These are phyloP conservation scores for Limnephilus marmoratus DNA, from an alignment of 2,888 invertebrate species.

Conservation along the genomic window DNA sequence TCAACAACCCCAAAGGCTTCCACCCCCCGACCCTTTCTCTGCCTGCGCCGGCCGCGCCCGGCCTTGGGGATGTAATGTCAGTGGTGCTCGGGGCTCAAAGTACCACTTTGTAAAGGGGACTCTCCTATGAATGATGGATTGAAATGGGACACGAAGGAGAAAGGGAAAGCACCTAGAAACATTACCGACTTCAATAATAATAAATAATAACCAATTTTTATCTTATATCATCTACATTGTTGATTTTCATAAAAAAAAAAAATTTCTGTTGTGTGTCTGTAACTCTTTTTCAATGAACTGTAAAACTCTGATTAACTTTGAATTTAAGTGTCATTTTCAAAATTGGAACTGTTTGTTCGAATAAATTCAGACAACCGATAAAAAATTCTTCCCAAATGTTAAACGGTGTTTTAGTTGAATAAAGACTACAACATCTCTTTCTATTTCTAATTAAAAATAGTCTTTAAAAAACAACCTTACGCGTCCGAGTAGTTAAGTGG, in stretches of 20 bases:
- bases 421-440: no score
- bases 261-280: no score
- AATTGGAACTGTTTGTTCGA: no score
- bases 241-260: background rate
- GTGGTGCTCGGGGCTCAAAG: slow-evolving; percentile 15
- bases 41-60: slow-evolving; percentile 11
- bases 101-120: slow-evolving; percentile 29
- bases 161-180: background rate
- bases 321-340: no score
- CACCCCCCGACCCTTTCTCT: slow-evolving; percentile 38
- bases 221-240: background rate
- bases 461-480: no score
- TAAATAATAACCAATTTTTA: background rate
- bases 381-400: no score
- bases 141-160: slow-evolving; percentile 3
- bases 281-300: no score
- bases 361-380: no score
- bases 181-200: background rate
- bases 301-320: no score
- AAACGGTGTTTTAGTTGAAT: no score
- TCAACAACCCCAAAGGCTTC: slow-evolving; percentile 38
- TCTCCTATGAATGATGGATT: background rate
- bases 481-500: no score
- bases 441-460: no score
- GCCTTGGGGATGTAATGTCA: slow-evolving; percentile 59